Base-by-base conservation (phyloP, 2,113 vertebrate species). In the Xenus cinereus region DNA sequence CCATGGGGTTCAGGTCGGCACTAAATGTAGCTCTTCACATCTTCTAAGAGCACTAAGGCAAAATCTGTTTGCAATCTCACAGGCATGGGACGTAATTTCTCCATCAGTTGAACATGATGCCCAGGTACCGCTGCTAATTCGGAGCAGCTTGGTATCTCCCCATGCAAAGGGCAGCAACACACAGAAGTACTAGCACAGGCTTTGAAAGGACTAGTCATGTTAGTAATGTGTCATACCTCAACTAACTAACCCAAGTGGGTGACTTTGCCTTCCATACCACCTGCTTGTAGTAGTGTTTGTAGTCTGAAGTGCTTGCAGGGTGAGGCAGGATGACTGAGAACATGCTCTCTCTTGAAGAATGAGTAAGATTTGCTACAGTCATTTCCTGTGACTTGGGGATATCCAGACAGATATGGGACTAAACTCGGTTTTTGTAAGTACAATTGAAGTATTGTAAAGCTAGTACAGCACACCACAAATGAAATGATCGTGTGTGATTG, bases 151-250 rank as follows among this genome's bases (percentile, higher is more conserved):
- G 23, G 37, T 16, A 11, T 7, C 24, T 53, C 16, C 46, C 33
- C 43, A 10, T 5, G 10, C 6, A 20, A 50, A 63, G 32, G 62
- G 33, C 60, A 93, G 62, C 30, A 39, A 12, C 6, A 6, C 0
- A 0, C 22, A 10, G 30, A 50, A 10, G 24, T 51, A 43, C 14
- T 4, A 24, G 14, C 16, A 43, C 26, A 5, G 4, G 7, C 66
- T 89, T 68, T 51, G 77, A 51, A 63, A 79, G 33, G n/a, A 48
- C 30, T 26, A 43, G 28, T 54, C 24, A 4, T 1, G 0, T 17
- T 27, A 45, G 50, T 50, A 18, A 48, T 0, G 0, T 16, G 27
- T 37, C 71, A n/a, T 35, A 63, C 21, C 30, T 39, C 87, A 64
- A 50, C n/a, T 46, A 27, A 74, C 14, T 12, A 28, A 62, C 24